Percentiles rank a stretch among this genome's conserved stretches.
Evolutionary conservation across 2,888 invertebrate species (phyloP).

Genomic region (Lithophane socia): DNA sequence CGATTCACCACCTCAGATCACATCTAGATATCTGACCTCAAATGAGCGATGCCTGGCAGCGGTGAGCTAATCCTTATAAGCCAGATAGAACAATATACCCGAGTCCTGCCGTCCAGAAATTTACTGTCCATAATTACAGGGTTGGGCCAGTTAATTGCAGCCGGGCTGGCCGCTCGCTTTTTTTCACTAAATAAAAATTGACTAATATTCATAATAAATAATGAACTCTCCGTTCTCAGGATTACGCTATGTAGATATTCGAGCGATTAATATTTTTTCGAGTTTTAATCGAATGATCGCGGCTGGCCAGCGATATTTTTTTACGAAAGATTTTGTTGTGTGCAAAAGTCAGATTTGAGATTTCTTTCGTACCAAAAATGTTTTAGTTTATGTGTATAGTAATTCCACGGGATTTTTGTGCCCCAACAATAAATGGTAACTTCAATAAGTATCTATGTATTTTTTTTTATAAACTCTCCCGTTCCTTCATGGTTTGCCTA

Average conservation of each 20-base stretch:
- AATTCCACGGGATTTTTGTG: neutral
- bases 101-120: constrained; percentile 92
- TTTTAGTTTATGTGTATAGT: constrained; percentile 4
- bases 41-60: constrained; percentile 70
- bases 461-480: neutral
- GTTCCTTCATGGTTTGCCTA: neutral
- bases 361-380: neutral
- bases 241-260: constrained; percentile 86
- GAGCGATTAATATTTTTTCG: constrained; percentile 82
- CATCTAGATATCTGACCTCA: constrained; percentile 63
- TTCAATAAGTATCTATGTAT: neutral
- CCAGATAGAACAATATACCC: constrained; percentile 88
- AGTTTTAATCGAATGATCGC: constrained; percentile 77
- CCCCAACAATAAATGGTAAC: neutral
- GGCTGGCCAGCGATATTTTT: constrained; percentile 44
- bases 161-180: constrained; percentile 87
- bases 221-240: constrained; percentile 88
- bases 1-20: constrained; percentile 54
- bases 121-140: constrained; percentile 97
- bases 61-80: constrained; percentile 83
- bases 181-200: constrained; percentile 90
- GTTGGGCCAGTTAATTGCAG: constrained; percentile 95
- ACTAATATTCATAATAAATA: constrained; percentile 91
- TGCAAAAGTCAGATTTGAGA: constrained; percentile 16
- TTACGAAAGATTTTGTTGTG: constrained; percentile 40